Evolutionary conservation across 2,113 vertebrate genomes (phyloP).

Genomic region (Lophotis ruficrista): DNA sequence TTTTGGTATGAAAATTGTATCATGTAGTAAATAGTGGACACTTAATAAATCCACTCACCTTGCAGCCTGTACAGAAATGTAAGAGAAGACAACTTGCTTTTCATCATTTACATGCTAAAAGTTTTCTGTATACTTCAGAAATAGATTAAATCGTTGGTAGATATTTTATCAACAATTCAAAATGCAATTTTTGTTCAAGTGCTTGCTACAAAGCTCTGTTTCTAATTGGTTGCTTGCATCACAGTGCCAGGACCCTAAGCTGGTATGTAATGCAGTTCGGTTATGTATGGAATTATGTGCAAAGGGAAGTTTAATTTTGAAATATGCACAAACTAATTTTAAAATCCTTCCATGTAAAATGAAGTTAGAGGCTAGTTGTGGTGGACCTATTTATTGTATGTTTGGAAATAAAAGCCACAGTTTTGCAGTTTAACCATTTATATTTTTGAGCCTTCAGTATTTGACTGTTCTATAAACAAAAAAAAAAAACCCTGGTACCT

Average conservation of each 20-base stretch:
- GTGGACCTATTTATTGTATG: constrained; percentile 71
- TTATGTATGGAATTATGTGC: constrained; percentile 25
- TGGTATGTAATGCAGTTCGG: constrained; percentile 29
- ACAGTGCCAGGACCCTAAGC: constrained; percentile 54
- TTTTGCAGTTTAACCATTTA: constrained; percentile 58
- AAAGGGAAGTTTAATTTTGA: constrained; percentile 64
- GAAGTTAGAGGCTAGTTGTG: constrained; percentile 68
- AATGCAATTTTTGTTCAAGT: constrained; percentile 5
- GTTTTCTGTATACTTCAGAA: constrained; percentile 4
- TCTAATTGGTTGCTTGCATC: constrained; percentile 40
- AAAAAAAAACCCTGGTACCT: fast-evolving
- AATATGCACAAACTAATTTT: constrained; percentile 67
- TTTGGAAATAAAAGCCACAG: constrained; percentile 72
- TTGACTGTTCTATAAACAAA: background rate
- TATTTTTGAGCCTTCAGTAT: background rate
- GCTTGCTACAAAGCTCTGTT: constrained; percentile 24
- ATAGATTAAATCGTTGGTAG: background rate
- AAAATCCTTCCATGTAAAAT: constrained; percentile 64
- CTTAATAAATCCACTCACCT: constrained; percentile 6
- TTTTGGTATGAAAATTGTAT: constrained; percentile 56
- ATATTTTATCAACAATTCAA: background rate
- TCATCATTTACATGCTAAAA: background rate
- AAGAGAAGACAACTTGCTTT: background rate
- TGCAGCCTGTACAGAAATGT: background rate
- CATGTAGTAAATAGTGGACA: constrained; percentile 25